Base-by-base conservation (phyloP, 2,888 invertebrate species). In the Keiferia lycopersicella region DNA sequence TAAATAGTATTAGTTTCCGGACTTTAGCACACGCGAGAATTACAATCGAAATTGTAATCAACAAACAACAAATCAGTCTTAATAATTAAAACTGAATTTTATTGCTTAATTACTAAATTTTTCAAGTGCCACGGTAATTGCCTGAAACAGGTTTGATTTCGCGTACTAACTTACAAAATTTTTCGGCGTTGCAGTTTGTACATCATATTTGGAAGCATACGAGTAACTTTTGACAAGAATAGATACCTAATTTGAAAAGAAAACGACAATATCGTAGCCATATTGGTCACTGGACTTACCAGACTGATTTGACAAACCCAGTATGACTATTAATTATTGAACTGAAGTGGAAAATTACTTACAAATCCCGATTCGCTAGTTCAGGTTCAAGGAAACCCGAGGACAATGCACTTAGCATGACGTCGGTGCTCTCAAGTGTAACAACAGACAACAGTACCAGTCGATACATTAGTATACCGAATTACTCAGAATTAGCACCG, bases 341-440 rank as follows among this genome's bases (percentile, higher is more conserved):
- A 12, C 2, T 26, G 26, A 26, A 2, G 26, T 18, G 20, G 12
- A 14, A n/a, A n/a, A n/a, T 56, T 30, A 26, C 16, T 56, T 56
- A 11, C 26, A 12, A 30, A 56, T 56, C 56, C 56, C 56, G 30
- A n/a, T 30, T 56, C 14, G 30, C 56, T 26, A 56, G 26, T 56
- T 56, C 56, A 56, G 14, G 56, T 56, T 56, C 56, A 56, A 56
- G 56, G 56, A 56, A 56, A 56, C 56, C 30, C n/a, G 56, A 56
- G 56, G 56, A 56, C 56, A 56, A 56, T 56, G 56, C 56, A 56
- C 56, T 56, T 14, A 22, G 16, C 26, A 56, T n/a, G 34, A 34
- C 34, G 34, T 56, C 56, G 30, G 56, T 26, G 12, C 56, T 26
- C 30, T 56, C 56, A n/a, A 34, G 56, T 56, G 56, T 34, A 56